Conservation (phyloP, 2,113 vertebrate species). For the Spheniscus mendiculus region DNA sequence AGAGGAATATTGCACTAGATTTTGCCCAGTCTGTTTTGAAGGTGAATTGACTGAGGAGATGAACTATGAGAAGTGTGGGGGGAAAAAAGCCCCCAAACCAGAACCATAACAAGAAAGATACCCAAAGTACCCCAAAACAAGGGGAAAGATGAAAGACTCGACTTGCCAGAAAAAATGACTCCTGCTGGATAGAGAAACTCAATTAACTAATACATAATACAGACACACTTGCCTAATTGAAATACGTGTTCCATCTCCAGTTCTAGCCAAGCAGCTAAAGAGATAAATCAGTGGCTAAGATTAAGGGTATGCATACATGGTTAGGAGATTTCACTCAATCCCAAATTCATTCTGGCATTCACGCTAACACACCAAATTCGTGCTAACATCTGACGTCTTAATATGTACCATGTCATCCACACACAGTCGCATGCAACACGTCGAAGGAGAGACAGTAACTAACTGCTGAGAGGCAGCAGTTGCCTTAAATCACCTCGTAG, state of each 20-base stretch:
- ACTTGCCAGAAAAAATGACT: neutral
- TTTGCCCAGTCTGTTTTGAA: neutral
- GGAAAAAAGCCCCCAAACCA: neutral
- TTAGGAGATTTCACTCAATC: neutral
- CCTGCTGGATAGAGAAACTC: neutral
- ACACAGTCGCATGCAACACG: neutral
- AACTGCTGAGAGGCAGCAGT: neutral
- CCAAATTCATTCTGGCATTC: neutral
- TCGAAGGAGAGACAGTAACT: neutral
- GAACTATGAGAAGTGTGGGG: neutral
- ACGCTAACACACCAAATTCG: neutral
- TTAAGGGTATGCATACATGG: neutral
- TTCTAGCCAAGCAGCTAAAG: neutral
- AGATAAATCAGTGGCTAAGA: neutral
- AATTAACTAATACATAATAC: neutral
- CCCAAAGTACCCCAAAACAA: neutral
- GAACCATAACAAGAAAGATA: neutral
- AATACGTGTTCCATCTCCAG: neutral
- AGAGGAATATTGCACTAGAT: neutral
- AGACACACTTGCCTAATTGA: neutral
- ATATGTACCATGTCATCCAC: neutral
- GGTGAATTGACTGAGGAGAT: neutral
- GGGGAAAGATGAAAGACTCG: neutral
- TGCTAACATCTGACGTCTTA: neutral
- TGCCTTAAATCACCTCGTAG: neutral